Evolutionary conservation across 2,888 invertebrate species (phyloP).

Genomic region (Athripsodes cinereus): DNA sequence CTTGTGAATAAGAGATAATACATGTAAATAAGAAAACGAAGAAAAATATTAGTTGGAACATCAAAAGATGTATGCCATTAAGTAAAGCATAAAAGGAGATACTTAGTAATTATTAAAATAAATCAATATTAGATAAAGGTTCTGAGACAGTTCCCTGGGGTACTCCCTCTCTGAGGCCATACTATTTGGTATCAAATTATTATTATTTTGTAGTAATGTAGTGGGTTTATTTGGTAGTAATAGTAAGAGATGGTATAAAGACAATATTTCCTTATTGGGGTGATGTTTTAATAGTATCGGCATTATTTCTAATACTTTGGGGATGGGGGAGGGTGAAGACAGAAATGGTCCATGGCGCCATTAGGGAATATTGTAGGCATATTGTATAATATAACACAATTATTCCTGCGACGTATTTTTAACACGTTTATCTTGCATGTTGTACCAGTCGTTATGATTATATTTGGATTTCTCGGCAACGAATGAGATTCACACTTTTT

Average conservation of each 20-base stretch:
- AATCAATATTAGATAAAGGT: conserved; percentile 8
- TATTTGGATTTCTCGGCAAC: too few relatives aligned
- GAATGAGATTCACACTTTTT: too few relatives aligned
- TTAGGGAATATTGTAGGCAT: not conserved
- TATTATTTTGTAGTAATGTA: not conserved
- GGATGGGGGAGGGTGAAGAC: not conserved
- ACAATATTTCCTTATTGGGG: conserved; percentile 2
- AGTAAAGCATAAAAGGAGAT: not conserved
- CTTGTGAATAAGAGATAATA: too few relatives aligned
- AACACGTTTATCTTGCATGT: too few relatives aligned
- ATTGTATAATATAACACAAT: too few relatives aligned
- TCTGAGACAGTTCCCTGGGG: not conserved
- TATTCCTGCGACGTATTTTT: too few relatives aligned
- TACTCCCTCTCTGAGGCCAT: not conserved
- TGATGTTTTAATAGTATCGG: conserved; percentile 24
- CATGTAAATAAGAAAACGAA: too few relatives aligned
- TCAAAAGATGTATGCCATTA: too few relatives aligned
- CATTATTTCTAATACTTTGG: conserved; percentile 24
- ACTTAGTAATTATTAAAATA: not conserved
- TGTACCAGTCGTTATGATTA: too few relatives aligned
- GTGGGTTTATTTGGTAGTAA: not conserved
- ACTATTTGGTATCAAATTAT: not conserved
- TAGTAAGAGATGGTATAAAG: not conserved
- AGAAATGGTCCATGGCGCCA: conserved; percentile 15
- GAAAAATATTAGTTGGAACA: too few relatives aligned